Base-by-base conservation (phyloP, 2,113 vertebrate genomes). In the Puma concolor region DNA sequence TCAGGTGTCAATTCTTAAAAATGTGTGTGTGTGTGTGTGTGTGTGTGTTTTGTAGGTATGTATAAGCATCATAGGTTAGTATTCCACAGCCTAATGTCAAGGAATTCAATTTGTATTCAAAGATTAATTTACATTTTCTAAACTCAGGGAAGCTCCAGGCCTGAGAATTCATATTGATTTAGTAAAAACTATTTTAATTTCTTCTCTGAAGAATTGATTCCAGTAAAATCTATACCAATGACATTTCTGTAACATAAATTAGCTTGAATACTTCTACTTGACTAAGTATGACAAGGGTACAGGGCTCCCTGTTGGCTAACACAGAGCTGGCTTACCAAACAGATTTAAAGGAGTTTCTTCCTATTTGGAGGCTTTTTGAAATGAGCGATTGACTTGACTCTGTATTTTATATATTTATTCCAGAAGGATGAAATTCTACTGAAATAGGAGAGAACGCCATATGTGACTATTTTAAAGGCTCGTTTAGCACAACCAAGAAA, bases 221-320 rank as follows among this genome's bases (percentile, higher is more conserved):
- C 83, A 94, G 93, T 94, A 97, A 98, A 98, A 98, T 96, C 92
- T 96, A 97, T 71, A 89, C 36, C 66, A 95, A 79, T 86, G 93
- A 97, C 33, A 91, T 97, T 98, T 97, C 95, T 98, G 95, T 96
- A 98, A 84, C 50, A 93, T 95, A 98, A 98, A 98, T 98, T 98
- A 97, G 44, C 63, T 86, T 52, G 90, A 96, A 96, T 97, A 81
- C 97, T 98, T 98, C 94, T 98, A 94, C 85, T 93, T 98, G 97
- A 98, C 98, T 97, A 97, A 98, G 63, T 95, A 95, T 94, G 96
- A 96, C 77, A 98, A 64, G 69, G 74, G 41, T 5, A 44, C 85
- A 44, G 63, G 38, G 87, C 95, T 98, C 95, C 92, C 81, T 96
- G 4, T 96, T 96, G 91, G 69, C 74, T 91, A 92, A 92, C 8